Base-by-base conservation (phyloP, 2,113 vertebrate genomes). In the Siniperca knerii region DNA sequence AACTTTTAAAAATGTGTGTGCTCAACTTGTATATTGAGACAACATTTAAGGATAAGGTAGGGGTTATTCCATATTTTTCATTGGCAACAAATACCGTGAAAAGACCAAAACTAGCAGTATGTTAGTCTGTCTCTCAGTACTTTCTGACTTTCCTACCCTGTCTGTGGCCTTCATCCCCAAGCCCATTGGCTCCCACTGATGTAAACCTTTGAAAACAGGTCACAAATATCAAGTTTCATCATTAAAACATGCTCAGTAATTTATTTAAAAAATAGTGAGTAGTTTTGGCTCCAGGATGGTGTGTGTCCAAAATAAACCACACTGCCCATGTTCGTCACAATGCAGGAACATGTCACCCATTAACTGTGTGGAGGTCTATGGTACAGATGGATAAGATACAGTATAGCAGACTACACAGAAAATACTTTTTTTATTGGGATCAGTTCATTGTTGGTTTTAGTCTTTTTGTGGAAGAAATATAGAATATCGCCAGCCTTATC, bases 231-330 rank as follows among this genome's bases (percentile, higher is more conserved):
- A 8, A 37, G 13, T 61, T 54, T 25, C 9, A 35, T 21, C 21
- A 7, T 71, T 71, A n/a, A 20, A 25, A 42, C 4, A 9, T 8
- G 6, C 16, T 40, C 42, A 18, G 13, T 12, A 35, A 62, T 29
- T 52, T 52, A 29, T 29, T 29, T 29, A 29, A 29, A 29, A 29
- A 29, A 12, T 7, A 10, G 20, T 42, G 44, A 20, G 52, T 78
- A 7, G 65, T 86, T 85, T 77, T 76, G 25, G 33, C 58, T 71
- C 5, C 8, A 60, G 13, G 11, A 8, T 58, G n/a, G 2, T 65
- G 21, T 66, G 29, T 64, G 44, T 52, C 60, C 21, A 65, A 52
- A 79, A 68, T 78, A 83, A 37, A 64, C 46, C 37, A 6, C 46
- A 52, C 0, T 52, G 3, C 4, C 15, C 9, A 3, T 46, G 3